phyloP scores from a whole-genome alignment of 2,888 invertebrate genomes.

The Lepidochitona cinerea region DNA sequence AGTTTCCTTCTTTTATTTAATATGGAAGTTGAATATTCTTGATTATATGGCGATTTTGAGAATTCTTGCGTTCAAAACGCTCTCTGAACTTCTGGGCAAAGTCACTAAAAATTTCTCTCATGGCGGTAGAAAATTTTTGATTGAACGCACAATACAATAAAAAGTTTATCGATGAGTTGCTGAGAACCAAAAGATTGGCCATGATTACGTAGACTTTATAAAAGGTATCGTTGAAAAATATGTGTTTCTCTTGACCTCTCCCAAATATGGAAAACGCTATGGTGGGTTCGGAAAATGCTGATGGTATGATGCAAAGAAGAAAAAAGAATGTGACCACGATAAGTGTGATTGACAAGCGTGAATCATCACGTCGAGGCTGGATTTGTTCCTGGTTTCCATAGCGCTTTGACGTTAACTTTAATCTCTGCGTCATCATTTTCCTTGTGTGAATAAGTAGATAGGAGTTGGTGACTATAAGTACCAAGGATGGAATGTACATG shows the following conservation, averaged over 20 bases:
- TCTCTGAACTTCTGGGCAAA: too few relatives aligned
- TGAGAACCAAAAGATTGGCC: conserved; percentile 58
- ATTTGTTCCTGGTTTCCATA: conserved; percentile 42
- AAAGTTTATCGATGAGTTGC: conserved; percentile 64
- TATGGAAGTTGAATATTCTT: too few relatives aligned
- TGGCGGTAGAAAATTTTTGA: conserved; percentile 49
- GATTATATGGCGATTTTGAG: too few relatives aligned
- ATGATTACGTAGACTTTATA: conserved; percentile 47
- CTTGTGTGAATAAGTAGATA: background rate
- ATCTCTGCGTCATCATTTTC: conserved; percentile 26
- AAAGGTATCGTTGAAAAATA: conserved; percentile 42
- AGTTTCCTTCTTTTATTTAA: too few relatives aligned
- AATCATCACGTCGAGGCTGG: conserved; percentile 57
- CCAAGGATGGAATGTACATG: background rate
- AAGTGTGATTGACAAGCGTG: conserved; percentile 59
- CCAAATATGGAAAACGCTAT: conserved; percentile 57
- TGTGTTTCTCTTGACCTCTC: conserved; percentile 19
- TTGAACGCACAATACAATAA: conserved; percentile 66
- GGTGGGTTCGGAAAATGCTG: conserved; percentile 58
- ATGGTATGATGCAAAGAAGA: conserved; percentile 61
- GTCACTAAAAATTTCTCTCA: conserved; percentile 35
- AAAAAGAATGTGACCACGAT: conserved; percentile 63
- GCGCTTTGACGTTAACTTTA: conserved; percentile 43
- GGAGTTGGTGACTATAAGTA: background rate
- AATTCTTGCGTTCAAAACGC: too few relatives aligned